Evolutionary conservation across 2,113 vertebrate genomes (phyloP).

Genomic region (Hyperoodon ampullatus): DNA sequence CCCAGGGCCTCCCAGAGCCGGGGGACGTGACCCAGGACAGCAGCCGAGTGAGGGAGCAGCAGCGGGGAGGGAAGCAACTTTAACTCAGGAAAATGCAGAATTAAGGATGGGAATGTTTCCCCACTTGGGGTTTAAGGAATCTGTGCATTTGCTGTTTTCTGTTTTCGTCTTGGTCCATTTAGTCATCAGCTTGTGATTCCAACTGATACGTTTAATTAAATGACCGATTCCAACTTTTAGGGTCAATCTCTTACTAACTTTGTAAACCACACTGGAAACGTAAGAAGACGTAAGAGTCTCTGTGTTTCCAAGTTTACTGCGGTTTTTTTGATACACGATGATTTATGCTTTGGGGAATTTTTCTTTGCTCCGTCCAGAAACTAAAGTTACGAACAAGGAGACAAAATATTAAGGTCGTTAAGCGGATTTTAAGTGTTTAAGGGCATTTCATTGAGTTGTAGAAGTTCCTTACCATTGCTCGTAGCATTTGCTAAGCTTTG

Average conservation of each 20-base stretch:
- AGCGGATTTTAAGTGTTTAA: not conserved
- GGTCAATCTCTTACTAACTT: not conserved
- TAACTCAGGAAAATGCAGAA: rapidly evolving
- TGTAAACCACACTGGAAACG: rapidly evolving
- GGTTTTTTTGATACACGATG: rapidly evolving
- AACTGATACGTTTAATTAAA: rapidly evolving
- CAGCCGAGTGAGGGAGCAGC: not conserved
- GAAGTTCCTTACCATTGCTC: not conserved
- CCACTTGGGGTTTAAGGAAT: rapidly evolving
- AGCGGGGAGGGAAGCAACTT: no score
- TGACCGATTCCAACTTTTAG: rapidly evolving
- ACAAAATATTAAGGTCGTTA: not conserved
- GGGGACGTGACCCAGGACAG: not conserved
- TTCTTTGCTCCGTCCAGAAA: not conserved
- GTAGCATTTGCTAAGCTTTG: not conserved
- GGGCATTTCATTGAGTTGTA: not conserved
- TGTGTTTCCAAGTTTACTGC: rapidly evolving
- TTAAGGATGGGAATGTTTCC: rapidly evolving
- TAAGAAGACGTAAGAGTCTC: no score
- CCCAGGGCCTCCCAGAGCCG: no score
- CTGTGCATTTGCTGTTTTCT: rapidly evolving
- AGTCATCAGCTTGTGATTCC: not conserved
- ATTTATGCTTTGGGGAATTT: rapidly evolving
- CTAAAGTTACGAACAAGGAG: not conserved
- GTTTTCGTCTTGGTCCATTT: rapidly evolving